Percentiles rank a stretch among this genome's conserved stretches.
phyloP scores from a whole-genome alignment of 2,888 invertebrate species.

The Scaptomyza polygonia region DNA sequence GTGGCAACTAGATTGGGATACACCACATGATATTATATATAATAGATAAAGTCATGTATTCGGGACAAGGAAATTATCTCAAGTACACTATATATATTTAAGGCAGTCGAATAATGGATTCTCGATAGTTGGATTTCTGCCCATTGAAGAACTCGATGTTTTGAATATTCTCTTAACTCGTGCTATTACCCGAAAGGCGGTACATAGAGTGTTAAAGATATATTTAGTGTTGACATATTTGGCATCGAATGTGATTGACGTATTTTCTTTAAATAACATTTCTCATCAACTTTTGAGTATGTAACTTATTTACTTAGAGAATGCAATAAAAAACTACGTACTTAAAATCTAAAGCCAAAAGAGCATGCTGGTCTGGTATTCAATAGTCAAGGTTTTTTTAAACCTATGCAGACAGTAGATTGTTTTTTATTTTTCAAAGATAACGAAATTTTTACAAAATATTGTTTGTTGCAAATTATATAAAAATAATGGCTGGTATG shows the following conservation, averaged over 20 bases:
- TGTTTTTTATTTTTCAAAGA: too few relatives aligned
- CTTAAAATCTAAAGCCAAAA: slow-evolving; percentile 1
- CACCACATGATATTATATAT: neutral
- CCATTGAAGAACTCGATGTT: neutral
- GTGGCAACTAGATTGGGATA: slow-evolving; percentile 16
- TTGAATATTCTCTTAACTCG: neutral
- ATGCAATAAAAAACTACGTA: neutral
- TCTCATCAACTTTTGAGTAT: neutral
- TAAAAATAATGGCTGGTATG: too few relatives aligned
- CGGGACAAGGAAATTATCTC: too few relatives aligned
- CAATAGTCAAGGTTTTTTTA: too few relatives aligned
- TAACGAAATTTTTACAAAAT: too few relatives aligned
- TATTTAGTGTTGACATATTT: neutral
- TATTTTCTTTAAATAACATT: neutral
- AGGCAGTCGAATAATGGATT: too few relatives aligned
- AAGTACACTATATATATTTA: too few relatives aligned
- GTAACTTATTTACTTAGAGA: neutral
- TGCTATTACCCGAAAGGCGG: neutral
- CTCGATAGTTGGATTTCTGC: neutral
- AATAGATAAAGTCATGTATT: neutral
- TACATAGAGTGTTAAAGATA: neutral
- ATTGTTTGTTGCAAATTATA: too few relatives aligned
- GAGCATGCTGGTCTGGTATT: neutral
- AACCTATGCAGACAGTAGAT: neutral
- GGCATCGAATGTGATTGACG: neutral